Base-by-base conservation (phyloP, 2,113 vertebrate genomes). In the Okapia johnstoni region DNA sequence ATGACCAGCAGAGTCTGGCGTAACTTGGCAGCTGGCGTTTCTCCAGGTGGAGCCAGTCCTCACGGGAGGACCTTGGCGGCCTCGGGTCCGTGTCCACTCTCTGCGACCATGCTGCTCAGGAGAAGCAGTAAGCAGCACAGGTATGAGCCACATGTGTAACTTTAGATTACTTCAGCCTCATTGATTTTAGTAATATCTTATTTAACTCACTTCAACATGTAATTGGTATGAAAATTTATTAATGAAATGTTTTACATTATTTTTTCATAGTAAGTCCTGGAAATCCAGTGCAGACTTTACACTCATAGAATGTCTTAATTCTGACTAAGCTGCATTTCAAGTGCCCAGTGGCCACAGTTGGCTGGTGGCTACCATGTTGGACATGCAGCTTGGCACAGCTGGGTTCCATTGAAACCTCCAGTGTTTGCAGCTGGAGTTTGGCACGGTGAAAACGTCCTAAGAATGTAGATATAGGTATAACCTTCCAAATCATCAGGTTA, bases 141-240 rank as follows among this genome's bases (percentile, higher is more conserved):
- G 30, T 63, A 15, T 40, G n/a, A 66, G 15, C n/a, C 46, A 58
- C 12, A 9, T 66, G 12, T n/a, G 1, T 81, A n/a, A 26, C 28
- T 95, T 95, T 57, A 61, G 85, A 61, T 90, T 83, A 63, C 14
- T 33, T 21, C 50, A 36, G 33, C 43, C 40, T 92, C 81, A 52
- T 55, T 97, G 86, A 93, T 77, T 95, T 93, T 79, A 83, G 36
- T 87, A 40, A 19, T 88, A n/a, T 48, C 55, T 84, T 86, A 40
- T 36, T 95, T 57, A 52, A 94, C 15, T 81, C 17, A 21, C 88
- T 83, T 95, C 83, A 93, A 48, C 46, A 48, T 95, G 33, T 96
- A 88, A 86, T 83, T 16, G 7, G 19, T 88, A 79, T 57, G 36
- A 57, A 90, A 88, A 83, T 23, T 77, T 57, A 77, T 70, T 83